phyloP scores from a whole-genome alignment of 2,113 vertebrate genomes.

The Lagopus leucura region DNA sequence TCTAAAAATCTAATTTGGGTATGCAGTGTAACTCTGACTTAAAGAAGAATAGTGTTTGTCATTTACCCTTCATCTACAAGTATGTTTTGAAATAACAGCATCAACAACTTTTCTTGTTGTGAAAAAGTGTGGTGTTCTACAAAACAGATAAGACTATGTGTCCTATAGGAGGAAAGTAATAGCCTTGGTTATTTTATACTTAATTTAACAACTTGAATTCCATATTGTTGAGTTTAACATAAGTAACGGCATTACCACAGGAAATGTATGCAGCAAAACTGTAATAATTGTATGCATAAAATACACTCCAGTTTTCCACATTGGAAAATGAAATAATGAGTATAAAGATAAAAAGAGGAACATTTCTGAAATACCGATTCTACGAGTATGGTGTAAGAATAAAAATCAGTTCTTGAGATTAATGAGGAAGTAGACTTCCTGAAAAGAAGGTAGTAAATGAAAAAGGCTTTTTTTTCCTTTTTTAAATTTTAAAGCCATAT shows the following conservation, averaged over 20 bases:
- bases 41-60: background rate
- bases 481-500: background rate
- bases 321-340: background rate
- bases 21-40: background rate
- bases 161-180: background rate
- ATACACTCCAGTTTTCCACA: background rate
- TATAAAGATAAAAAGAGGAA: background rate
- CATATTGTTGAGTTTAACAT: background rate
- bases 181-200: constrained; percentile 11
- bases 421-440: background rate
- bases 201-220: background rate
- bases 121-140: background rate
- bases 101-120: background rate
- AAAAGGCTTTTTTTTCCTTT: background rate
- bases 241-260: background rate
- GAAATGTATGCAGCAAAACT: background rate
- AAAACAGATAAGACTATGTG: background rate
- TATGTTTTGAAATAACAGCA: background rate
- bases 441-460: background rate
- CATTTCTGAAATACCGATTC: background rate
- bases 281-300: background rate
- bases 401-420: background rate
- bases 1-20: background rate
- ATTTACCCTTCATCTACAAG: background rate
- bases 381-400: background rate